Percentiles rank a stretch among this genome's conserved stretches.
phyloP scores from a whole-genome alignment of 2,797 vertebrate genomes.

The Todus mexicanus region DNA sequence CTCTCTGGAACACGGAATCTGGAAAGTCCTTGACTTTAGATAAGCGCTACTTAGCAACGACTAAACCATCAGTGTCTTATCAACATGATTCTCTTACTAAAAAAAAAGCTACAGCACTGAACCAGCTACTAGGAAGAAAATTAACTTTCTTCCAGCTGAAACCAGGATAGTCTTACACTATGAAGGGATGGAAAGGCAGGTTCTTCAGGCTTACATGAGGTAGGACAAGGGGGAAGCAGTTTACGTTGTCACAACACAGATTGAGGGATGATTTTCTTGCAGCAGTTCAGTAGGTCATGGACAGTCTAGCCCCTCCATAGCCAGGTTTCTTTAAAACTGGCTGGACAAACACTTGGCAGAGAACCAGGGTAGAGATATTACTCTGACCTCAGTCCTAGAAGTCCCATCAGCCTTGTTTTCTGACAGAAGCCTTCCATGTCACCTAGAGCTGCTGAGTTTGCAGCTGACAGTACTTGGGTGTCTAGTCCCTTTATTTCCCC shows the following conservation, averaged over 20 bases:
- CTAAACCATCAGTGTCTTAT: background rate
- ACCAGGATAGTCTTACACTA: background rate
- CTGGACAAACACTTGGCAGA: background rate
- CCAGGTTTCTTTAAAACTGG: background rate
- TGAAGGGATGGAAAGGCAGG: background rate
- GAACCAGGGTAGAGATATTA: background rate
- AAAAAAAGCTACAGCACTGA: background rate
- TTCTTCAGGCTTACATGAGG: background rate
- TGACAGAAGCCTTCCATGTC: background rate
- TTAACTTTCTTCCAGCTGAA: background rate
- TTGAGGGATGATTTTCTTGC: background rate
- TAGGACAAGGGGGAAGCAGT: background rate
- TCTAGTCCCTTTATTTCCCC: background rate
- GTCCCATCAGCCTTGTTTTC: background rate
- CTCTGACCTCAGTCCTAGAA: background rate
- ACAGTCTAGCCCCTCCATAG: background rate
- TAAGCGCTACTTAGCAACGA: background rate
- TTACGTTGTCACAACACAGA: rapidly evolving
- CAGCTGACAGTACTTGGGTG: background rate
- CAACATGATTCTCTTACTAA: background rate
- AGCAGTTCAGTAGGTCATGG: background rate
- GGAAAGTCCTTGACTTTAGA: background rate
- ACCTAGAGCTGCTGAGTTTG: background rate
- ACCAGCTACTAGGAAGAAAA: background rate
- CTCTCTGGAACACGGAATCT: background rate